phyloP scores from a whole-genome alignment of 2,888 invertebrate genomes.

The Agrilus biguttatus region DNA sequence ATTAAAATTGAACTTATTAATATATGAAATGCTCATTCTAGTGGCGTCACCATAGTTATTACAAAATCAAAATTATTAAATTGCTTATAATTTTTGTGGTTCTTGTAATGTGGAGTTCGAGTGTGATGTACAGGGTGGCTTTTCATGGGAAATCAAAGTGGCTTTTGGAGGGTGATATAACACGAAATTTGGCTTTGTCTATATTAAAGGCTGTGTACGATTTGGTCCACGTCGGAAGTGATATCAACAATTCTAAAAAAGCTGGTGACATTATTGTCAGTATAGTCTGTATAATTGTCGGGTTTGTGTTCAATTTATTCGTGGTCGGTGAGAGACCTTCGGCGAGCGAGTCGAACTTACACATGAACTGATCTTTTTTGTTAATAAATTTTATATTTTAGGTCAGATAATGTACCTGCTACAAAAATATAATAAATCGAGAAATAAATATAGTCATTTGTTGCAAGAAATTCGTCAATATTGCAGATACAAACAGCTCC shows the following conservation, averaged over 20 bases:
- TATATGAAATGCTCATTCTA: slow-evolving; percentile 3
- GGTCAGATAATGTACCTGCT: slow-evolving; percentile 17
- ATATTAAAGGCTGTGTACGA: slow-evolving; percentile 4
- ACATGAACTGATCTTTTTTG: too few relatives aligned
- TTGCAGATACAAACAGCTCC: slow-evolving; percentile 30
- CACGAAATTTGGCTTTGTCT: not conserved
- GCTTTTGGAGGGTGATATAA: not conserved
- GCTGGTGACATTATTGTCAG: slow-evolving; percentile 8
- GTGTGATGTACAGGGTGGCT: slow-evolving; percentile 6
- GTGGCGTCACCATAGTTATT: slow-evolving; percentile 7
- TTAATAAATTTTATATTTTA: slow-evolving; percentile 1
- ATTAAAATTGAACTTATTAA: not conserved
- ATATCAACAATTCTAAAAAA: not conserved
- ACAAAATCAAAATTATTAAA: slow-evolving; percentile 9
- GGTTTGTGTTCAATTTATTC: slow-evolving; percentile 8
- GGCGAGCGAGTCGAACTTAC: too few relatives aligned
- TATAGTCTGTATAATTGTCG: slow-evolving; percentile 7
- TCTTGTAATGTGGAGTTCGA: slow-evolving; percentile 10
- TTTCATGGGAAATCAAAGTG: not conserved
- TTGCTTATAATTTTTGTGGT: slow-evolving; percentile 6
- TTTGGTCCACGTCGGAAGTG: slow-evolving; percentile 6
- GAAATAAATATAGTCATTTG: slow-evolving; percentile 18
- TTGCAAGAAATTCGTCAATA: slow-evolving; percentile 30
- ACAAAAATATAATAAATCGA: slow-evolving; percentile 15
- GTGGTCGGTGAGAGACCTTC: slow-evolving; percentile 9